Evolutionary conservation across 2,113 vertebrate genomes (phyloP).

Genomic region (Oncorhynchus tshawytscha): DNA sequence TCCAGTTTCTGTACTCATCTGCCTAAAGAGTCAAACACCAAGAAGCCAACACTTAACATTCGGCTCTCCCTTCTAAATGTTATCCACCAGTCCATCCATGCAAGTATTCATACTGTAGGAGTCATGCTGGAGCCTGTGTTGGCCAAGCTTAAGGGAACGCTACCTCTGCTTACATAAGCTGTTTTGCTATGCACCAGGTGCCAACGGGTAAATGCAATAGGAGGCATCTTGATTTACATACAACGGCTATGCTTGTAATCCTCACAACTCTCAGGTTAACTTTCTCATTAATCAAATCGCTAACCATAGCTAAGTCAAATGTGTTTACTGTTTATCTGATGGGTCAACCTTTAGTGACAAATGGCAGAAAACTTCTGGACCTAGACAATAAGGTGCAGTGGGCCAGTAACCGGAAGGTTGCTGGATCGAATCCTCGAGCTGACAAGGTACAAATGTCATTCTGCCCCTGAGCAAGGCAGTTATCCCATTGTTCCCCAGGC

Average conservation of each 20-base stretch:
- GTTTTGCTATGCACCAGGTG: background rate
- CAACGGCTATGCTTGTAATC: background rate
- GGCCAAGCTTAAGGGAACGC: background rate
- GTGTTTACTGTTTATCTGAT: background rate
- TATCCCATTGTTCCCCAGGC: too few species aligned
- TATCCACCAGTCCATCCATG: too few species aligned
- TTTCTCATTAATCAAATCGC: conserved; percentile 5
- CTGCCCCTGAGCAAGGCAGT: too few species aligned
- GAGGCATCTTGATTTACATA: background rate
- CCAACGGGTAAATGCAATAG: background rate
- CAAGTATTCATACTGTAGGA: background rate
- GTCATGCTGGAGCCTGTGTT: background rate
- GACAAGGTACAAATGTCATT: too few species aligned
- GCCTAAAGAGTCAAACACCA: too few species aligned
- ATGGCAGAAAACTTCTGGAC: background rate
- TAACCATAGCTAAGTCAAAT: background rate
- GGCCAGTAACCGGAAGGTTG: too few species aligned
- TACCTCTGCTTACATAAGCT: background rate
- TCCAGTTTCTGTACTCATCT: too few species aligned
- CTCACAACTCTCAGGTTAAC: background rate
- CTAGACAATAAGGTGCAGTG: background rate
- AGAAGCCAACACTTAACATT: background rate
- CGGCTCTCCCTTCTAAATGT: background rate
- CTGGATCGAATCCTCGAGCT: too few species aligned
- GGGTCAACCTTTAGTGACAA: background rate